phyloP scores from a whole-genome alignment of 2,888 invertebrate species.

The Lasioglossum pauxillum region DNA sequence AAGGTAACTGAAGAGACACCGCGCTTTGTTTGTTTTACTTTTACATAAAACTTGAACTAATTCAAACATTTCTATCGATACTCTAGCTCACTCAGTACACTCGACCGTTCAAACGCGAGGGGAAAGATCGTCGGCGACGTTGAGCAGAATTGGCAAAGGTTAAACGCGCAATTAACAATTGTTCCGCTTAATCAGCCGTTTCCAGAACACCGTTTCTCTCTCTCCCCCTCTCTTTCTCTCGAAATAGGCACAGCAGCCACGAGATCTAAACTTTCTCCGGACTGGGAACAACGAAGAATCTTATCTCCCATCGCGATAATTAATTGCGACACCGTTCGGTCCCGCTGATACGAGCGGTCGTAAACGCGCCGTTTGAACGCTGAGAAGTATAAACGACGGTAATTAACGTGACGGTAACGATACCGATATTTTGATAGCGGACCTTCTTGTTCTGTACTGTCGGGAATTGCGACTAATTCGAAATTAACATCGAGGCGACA shows the following conservation, averaged over 20 bases:
- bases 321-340: conserved; percentile 37
- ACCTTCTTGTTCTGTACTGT: neutral
- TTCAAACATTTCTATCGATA: neutral
- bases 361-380: conserved; percentile 10
- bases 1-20: neutral
- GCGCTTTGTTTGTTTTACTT: neutral
- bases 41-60: neutral
- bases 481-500: neutral
- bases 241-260: conserved; percentile 21
- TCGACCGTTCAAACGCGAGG: neutral
- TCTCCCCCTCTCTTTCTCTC: conserved; percentile 6
- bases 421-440: conserved; percentile 14
- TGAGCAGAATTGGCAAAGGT: conserved; percentile 67
- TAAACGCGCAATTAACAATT: conserved; percentile 74
- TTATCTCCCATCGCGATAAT: conserved; percentile 42
- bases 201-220: neutral
- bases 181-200: conserved; percentile 52
- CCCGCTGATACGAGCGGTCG: conserved; percentile 17
- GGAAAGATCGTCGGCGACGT: neutral
- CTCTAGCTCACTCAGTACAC: neutral
- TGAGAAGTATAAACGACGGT: conserved; percentile 4
- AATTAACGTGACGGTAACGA: conserved; percentile 16
- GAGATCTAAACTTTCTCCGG: conserved; percentile 14
- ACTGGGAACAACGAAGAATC: conserved; percentile 22
- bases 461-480: neutral